Conservation (phyloP, 2,113 vertebrate genomes). For the Platichthys stellatus region DNA sequence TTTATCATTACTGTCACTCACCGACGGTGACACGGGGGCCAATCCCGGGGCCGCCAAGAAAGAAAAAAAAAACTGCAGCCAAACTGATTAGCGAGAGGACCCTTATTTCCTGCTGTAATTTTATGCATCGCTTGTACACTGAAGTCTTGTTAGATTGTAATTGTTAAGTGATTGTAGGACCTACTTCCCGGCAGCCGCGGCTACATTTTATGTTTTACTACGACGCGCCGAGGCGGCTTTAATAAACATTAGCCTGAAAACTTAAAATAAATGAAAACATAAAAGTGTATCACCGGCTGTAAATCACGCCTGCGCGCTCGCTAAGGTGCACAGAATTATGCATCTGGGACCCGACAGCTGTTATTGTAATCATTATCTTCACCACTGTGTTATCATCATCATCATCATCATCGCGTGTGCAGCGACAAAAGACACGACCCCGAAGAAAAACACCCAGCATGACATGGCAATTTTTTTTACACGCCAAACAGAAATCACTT, state of each 20-base stretch:
- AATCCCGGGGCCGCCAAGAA: slow-evolving; percentile 43
- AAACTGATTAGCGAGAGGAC: slow-evolving; percentile 69
- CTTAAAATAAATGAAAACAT: slow-evolving; percentile 36
- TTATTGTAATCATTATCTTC: slow-evolving; percentile 50
- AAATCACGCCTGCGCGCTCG: slow-evolving; percentile 7
- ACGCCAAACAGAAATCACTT: slow-evolving; percentile 52
- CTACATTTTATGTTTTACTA: slow-evolving; percentile 16
- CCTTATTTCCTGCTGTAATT: slow-evolving; percentile 69
- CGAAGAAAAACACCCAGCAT: slow-evolving; percentile 6
- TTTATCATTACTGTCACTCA: slow-evolving; percentile 79
- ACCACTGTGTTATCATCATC: slow-evolving; percentile 24
- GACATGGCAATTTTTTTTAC: slow-evolving; percentile 31
- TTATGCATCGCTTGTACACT: slow-evolving; percentile 64
- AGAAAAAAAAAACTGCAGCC: slow-evolving; percentile 23
- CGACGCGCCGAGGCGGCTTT: slow-evolving; percentile 9
- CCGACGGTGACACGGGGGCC: slow-evolving; percentile 58
- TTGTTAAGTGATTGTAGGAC: slow-evolving; percentile 65
- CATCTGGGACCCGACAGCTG: slow-evolving; percentile 60
- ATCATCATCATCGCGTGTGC: background rate
- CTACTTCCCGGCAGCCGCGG: slow-evolving; percentile 47
- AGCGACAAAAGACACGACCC: slow-evolving; percentile 8
- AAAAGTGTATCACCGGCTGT: slow-evolving; percentile 32
- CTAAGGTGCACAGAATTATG: slow-evolving; percentile 29
- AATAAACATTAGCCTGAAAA: slow-evolving; percentile 29
- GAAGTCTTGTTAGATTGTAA: slow-evolving; percentile 71